Conservation (phyloP, 2,113 vertebrate species). For the Dromas ardeola region DNA sequence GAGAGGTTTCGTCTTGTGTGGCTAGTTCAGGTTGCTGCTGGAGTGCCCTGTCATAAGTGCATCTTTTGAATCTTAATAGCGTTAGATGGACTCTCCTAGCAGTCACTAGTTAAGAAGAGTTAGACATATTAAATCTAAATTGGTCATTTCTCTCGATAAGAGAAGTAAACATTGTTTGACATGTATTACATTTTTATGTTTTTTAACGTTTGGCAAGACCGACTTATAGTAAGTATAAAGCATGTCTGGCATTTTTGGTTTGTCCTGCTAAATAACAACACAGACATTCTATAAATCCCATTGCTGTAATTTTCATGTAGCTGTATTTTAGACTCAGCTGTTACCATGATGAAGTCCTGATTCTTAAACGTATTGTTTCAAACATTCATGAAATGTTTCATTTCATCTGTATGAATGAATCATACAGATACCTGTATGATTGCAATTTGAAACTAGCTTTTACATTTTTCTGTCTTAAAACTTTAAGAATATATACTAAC, state of each 20-base stretch:
- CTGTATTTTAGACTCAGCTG: not conserved
- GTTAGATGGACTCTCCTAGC: not conserved
- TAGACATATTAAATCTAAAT: not conserved
- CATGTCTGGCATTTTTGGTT: not conserved
- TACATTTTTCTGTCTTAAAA: constrained; percentile 45
- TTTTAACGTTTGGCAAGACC: not conserved
- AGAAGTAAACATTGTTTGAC: not conserved
- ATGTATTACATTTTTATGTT: not conserved
- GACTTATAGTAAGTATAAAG: not conserved
- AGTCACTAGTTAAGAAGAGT: not conserved
- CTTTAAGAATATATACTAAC: not conserved
- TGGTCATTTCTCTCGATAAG: not conserved
- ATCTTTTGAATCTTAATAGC: not conserved
- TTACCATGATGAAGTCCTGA: not conserved
- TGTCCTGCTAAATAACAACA: not conserved
- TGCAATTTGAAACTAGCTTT: constrained; percentile 40
- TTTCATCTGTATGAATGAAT: no score
- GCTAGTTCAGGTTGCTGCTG: not conserved
- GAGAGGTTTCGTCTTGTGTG: not conserved
- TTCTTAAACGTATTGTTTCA: not conserved
- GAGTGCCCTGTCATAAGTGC: not conserved
- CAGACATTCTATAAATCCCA: not conserved
- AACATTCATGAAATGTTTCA: no score
- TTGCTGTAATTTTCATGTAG: not conserved
- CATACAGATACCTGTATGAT: not conserved